Conservation (phyloP, 1,140 invertebrate species). For the Penaeus indicus region DNA sequence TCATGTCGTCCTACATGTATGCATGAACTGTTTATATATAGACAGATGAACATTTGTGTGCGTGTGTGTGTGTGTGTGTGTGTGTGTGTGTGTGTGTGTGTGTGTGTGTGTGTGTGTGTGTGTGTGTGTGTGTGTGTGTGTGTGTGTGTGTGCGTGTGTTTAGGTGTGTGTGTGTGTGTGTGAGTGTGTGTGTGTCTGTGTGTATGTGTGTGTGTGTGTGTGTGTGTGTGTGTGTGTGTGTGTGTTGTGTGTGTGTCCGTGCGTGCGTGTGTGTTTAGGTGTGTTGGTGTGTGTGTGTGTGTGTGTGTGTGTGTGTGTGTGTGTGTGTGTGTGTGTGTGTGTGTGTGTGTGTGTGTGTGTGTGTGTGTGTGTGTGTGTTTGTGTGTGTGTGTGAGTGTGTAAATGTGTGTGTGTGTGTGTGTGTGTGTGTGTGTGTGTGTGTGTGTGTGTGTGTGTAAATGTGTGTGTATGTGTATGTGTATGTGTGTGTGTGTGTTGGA, state of each 20-base stretch:
- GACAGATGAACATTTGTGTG: background rate
- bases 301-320: background rate
- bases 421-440: slow-evolving; percentile 34
- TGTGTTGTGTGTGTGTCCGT: slow-evolving; percentile 30
- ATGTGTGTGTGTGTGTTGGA: slow-evolving; percentile 1
- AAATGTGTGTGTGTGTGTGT: too few species aligned
- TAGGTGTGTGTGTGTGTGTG: slow-evolving; percentile 36
- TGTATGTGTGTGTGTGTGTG: background rate
- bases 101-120: background rate
- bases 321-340: background rate
- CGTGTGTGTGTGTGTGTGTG: background rate
- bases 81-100: background rate
- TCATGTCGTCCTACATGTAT: too few species aligned
- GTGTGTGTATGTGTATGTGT: background rate
- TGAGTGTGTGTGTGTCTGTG: slow-evolving; percentile 33
- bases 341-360: slow-evolving; percentile 1
- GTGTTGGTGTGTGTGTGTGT: background rate
- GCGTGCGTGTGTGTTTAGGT: slow-evolving; percentile 22
- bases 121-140: slow-evolving; percentile 20
- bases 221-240: background rate
- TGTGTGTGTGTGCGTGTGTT: slow-evolving; percentile 18
- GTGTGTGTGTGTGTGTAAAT: slow-evolving; percentile 26
- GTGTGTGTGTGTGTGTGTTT: slow-evolving; percentile 11
- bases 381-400: too few species aligned
- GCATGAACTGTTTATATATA: background rate